Conservation (phyloP, 2,888 invertebrate species). For the Apotomis betuletana region DNA sequence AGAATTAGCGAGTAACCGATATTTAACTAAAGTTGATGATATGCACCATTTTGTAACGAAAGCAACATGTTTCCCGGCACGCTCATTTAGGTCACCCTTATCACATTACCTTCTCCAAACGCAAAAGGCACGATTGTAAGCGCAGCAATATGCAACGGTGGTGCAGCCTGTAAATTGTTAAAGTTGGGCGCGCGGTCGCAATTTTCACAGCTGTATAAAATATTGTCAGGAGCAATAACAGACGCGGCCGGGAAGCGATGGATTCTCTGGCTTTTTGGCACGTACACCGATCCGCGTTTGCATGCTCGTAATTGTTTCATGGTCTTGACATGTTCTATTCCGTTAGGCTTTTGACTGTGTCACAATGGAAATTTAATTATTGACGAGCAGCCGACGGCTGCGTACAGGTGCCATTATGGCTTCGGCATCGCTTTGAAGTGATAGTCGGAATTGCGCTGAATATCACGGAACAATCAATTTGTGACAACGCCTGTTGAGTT, state of each 20-base stretch:
- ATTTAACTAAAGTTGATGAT: neutral
- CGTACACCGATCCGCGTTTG: slow-evolving; percentile 53
- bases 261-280: slow-evolving; percentile 70
- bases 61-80: neutral
- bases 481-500: slow-evolving; percentile 2
- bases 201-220: slow-evolving; percentile 76
- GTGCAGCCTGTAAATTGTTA: slow-evolving; percentile 71
- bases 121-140: slow-evolving; percentile 40
- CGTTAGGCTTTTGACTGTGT: slow-evolving; percentile 36
- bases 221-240: slow-evolving; percentile 68
- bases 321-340: slow-evolving; percentile 35
- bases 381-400: slow-evolving; percentile 20
- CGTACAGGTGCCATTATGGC: slow-evolving; percentile 22
- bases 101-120: slow-evolving; percentile 29
- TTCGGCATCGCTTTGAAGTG: slow-evolving; percentile 24
- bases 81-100: slow-evolving; percentile 34
- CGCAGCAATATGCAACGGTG: slow-evolving; percentile 57
- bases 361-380: slow-evolving; percentile 30
- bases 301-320: slow-evolving; percentile 42
- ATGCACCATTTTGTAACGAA: too few relatives aligned
- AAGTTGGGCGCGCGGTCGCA: slow-evolving; percentile 74
- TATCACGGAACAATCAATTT: slow-evolving; percentile 22
- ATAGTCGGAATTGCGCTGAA: slow-evolving; percentile 15
- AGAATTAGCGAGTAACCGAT: too few relatives aligned
- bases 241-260: slow-evolving; percentile 57